Percentiles rank a stretch among this genome's conserved stretches.
Conservation (phyloP, 1,140 invertebrate genomes). For the Pogonomyrmex barbatus region DNA sequence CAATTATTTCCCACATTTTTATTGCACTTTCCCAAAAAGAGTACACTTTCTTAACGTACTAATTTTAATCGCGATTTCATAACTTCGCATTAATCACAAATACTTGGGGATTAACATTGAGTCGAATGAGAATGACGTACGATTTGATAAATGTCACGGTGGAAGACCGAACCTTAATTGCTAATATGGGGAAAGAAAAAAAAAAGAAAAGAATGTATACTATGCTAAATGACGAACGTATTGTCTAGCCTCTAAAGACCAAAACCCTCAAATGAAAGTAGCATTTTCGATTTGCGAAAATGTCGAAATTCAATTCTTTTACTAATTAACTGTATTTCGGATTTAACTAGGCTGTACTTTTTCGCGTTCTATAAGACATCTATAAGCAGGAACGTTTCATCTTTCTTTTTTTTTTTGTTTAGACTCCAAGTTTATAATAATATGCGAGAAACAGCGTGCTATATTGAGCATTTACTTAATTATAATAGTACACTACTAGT, state of each 20-base stretch:
- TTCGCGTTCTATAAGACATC: conserved; percentile 55
- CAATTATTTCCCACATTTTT: conserved; percentile 77
- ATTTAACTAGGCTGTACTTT: conserved; percentile 53
- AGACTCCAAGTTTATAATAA: conserved; percentile 52
- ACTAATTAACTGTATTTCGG: conserved; percentile 34
- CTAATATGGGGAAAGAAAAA: conserved; percentile 70
- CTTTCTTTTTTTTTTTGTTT: conserved; percentile 25
- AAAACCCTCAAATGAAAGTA: conserved; percentile 69
- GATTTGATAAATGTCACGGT: conserved; percentile 47
- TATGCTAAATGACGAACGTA: conserved; percentile 64
- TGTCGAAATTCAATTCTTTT: conserved; percentile 41
- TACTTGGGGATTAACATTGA: conserved; percentile 54
- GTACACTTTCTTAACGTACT: conserved; percentile 77
- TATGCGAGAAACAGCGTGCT: conserved; percentile 61
- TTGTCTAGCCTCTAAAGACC: conserved; percentile 74
- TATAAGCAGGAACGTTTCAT: conserved; percentile 58
- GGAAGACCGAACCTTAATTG: conserved; percentile 70
- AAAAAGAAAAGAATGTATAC: conserved; percentile 51
- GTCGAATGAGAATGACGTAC: conserved; percentile 52
- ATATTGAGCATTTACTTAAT: conserved; percentile 70
- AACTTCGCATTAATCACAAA: conserved; percentile 66
- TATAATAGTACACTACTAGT: conserved; percentile 52
- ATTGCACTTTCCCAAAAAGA: conserved; percentile 83
- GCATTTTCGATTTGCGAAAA: conserved; percentile 43
- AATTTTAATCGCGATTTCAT: conserved; percentile 60